Evolutionary conservation across 2,113 vertebrate genomes (phyloP), one percentile per base, ranked within the genome.

Genomic region (Cololabis saira): DNA sequence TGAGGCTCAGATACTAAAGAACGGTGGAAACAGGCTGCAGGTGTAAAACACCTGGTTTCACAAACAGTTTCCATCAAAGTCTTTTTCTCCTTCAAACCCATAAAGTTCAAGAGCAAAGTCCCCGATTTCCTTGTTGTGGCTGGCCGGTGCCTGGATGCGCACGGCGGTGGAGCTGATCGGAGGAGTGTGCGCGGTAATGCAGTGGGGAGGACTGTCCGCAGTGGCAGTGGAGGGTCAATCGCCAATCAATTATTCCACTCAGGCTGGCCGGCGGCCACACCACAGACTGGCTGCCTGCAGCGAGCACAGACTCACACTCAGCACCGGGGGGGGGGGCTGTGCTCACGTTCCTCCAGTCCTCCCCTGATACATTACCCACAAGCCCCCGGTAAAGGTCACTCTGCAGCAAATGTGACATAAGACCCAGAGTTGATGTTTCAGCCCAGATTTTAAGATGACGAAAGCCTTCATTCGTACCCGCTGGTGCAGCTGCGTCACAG

Each of bases 181-280:
- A 87, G 70, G 54, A 73, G 73, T 71, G 57, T 76, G 86, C 68
- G 85, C 80, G 66, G 78, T 84, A 77, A 89, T 89, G 83, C 77
- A 83, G 78, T 72, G 69, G 24, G 18, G 68, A 82, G 72, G 76
- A 81, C 73, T 73, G 72, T 82, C 89, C 74, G 83, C 67, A 78
- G 78, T 76, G 67, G 76, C 81, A 81, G 42, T 63, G 64, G 75
- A 85, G 83, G 85, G 87, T 91, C 88, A 90, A 89, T 89, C 71
- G 66, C 22, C 83, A 89, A 91, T 92, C 88, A 87, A 85, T 89
- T 87, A 85, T 85, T 85, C 81, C 84, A 83, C 78, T 87, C 79
- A 80, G 83, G 45, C 80, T 91, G 88, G 88, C 78, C 73, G 74
- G 70, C 55, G 83, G 83, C 89, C 85, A 87, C 74, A 78, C 83